A percentile compares a stretch with the other conserved stretches of the same genome.
phyloP scores from a whole-genome alignment of 2,113 vertebrate species.

The Aleadryas rufinucha region DNA sequence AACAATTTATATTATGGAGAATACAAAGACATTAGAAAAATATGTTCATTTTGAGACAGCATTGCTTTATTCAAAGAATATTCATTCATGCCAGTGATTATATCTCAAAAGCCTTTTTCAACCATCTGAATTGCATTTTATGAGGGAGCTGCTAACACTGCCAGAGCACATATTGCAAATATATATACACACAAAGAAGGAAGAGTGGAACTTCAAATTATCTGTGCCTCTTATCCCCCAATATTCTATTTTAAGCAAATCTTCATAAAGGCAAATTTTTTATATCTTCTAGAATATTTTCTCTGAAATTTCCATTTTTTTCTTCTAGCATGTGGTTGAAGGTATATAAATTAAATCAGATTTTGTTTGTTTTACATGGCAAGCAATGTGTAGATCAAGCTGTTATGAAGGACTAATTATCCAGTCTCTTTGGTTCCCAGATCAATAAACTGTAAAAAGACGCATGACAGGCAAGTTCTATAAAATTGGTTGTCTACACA shows the following conservation, averaged over 20 bases:
- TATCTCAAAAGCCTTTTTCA: background rate
- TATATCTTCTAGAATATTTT: background rate
- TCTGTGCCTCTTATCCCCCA: rapidly evolving
- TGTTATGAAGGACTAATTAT: background rate
- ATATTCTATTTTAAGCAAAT: background rate
- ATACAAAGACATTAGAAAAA: background rate
- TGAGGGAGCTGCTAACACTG: background rate
- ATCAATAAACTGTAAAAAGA: background rate
- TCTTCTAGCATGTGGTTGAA: background rate
- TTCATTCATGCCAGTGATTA: background rate
- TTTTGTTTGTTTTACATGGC: background rate
- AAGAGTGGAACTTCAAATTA: background rate
- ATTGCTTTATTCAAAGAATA: background rate
- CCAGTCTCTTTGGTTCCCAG: background rate
- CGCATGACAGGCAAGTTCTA: background rate
- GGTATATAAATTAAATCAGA: background rate
- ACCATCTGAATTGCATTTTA: background rate
- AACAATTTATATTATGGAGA: background rate
- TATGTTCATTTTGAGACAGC: background rate
- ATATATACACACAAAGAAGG: background rate
- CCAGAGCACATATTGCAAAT: background rate
- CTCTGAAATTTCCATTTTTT: background rate
- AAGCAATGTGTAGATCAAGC: background rate
- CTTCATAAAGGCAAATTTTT: background rate
- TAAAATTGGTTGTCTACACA: background rate